Percentiles rank a stretch among this genome's conserved stretches.
Conservation (phyloP, 2,888 invertebrate species). For the Apocheima hispidaria region DNA sequence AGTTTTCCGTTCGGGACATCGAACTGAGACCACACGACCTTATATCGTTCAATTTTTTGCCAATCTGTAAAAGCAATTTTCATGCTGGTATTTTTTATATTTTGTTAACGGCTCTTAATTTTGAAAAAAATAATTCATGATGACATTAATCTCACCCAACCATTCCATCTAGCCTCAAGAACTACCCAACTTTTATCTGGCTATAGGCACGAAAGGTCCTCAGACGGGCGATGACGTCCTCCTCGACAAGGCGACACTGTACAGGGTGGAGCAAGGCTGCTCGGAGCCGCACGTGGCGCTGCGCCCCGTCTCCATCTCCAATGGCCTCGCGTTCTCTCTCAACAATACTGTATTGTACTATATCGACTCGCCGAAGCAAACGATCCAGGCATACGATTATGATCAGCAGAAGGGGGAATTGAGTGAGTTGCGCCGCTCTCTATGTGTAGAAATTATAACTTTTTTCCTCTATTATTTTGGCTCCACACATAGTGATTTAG, state of each 20-base stretch:
- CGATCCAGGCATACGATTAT: slow-evolving; percentile 89
- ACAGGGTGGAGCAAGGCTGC: slow-evolving; percentile 74
- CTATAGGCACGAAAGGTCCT: slow-evolving; percentile 87
- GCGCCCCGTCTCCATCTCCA: slow-evolving; percentile 88
- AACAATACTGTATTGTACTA: slow-evolving; percentile 90
- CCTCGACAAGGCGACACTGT: slow-evolving; percentile 85
- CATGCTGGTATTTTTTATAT: too few species aligned
- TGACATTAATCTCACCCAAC: too few species aligned
- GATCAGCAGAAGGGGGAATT: slow-evolving; percentile 72
- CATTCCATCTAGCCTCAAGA: background rate
- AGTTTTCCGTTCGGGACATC: too few species aligned
- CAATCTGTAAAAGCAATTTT: too few species aligned
- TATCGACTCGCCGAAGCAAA: slow-evolving; percentile 89
- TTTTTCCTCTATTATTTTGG: too few species aligned
- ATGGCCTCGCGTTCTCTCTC: slow-evolving; percentile 90
- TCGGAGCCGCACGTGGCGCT: slow-evolving; percentile 58
- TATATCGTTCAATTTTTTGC: too few species aligned
- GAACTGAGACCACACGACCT: too few species aligned
- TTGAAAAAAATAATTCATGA: too few species aligned
- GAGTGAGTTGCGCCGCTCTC: slow-evolving; percentile 58
- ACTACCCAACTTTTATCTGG: background rate
- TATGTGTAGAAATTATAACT: background rate
- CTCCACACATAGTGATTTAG: too few species aligned
- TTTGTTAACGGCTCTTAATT: too few species aligned
- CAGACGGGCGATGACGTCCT: slow-evolving; percentile 80